Evolutionary conservation across 2,113 vertebrate genomes (phyloP), one percentile per base, ranked within the genome.

Genomic region (Pterocles gutturalis): DNA sequence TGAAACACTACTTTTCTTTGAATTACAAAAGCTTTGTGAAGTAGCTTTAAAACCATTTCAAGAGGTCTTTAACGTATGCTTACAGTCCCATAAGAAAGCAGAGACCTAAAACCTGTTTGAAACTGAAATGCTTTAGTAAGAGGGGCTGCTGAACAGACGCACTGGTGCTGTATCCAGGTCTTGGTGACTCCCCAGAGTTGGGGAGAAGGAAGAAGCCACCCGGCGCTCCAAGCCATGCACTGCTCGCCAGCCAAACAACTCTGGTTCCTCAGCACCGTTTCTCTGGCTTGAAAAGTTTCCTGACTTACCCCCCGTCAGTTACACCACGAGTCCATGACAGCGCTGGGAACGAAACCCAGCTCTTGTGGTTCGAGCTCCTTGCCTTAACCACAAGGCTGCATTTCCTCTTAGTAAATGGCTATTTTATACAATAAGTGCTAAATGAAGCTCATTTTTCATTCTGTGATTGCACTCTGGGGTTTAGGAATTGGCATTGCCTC

Each of bases 341-440:
- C 5, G 1, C 78, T 93, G 96, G 95, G 90, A 97, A 96, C 0
- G 1, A 95, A 94, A 95, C 65, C 77, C 95, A 89, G 89, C 66
- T 93, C 70, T 69, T 97, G 95, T 1, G 94, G 97, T 95, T 91
- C 54, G 0, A 93, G 94, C 80, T 96, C 93, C 95, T 77, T 97
- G 97, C 83, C 86, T 97, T 91, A 97, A 97, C 96, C 97, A 96
- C 96, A 97, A 82, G 94, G 89, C 89, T 95, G 93, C 87, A 94
- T 95, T 97, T 97, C 97, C 96, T 96, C 89, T 91, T 92, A 77
- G 89, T 97, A 96, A 97, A 97, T 92, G 83, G 93, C 82, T 87
- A 64, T 84, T 97, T 97, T 77, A 96, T 95, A 95, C 96, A 97
- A 66, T 97, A 96, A 96, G 96, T 96, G 94, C 96, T 97, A 97